Evolutionary conservation across 2,888 invertebrate genomes (phyloP).

Genomic region (Heteropelma amictum): DNA sequence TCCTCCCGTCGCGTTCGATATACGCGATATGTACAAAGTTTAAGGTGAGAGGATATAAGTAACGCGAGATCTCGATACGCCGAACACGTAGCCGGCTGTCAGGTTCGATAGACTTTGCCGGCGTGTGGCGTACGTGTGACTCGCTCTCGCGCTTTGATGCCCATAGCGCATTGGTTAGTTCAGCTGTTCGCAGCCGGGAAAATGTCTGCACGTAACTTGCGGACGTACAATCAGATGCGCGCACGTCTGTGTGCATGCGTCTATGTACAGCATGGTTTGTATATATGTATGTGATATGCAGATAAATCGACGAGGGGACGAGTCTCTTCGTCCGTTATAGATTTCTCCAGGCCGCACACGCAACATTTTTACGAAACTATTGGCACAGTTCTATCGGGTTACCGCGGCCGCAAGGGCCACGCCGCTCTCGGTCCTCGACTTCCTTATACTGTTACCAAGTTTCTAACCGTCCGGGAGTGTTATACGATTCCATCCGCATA

Average conservation of each 20-base stretch:
- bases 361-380: slow-evolving; percentile 51
- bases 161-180: slow-evolving; percentile 38
- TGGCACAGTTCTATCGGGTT: slow-evolving; percentile 69
- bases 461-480: slow-evolving; percentile 23
- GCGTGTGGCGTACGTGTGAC: too few relatives aligned
- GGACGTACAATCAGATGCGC: too few relatives aligned
- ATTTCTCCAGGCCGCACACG: slow-evolving; percentile 60
- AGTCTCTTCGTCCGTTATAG: slow-evolving; percentile 21
- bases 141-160: too few relatives aligned
- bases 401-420: slow-evolving; percentile 65
- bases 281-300: not conserved
- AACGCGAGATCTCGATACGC: slow-evolving; percentile 43
- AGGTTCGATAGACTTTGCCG: slow-evolving; percentile 44
- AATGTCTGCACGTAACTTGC: not conserved
- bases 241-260: too few relatives aligned
- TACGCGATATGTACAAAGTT: not conserved
- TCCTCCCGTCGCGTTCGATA: not conserved
- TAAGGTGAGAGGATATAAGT: slow-evolving; percentile 24
- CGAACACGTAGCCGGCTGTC: slow-evolving; percentile 42
- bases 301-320: slow-evolving; percentile 10
- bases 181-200: slow-evolving; percentile 11
- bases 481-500: slow-evolving; percentile 23
- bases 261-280: too few relatives aligned
- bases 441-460: slow-evolving; percentile 20
- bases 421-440: slow-evolving; percentile 19